A percentile compares a stretch with the other conserved stretches of the same genome.
Evolutionary conservation across 2,797 vertebrate species (phyloP).

Genomic region (Coregonus ussuriensis): DNA sequence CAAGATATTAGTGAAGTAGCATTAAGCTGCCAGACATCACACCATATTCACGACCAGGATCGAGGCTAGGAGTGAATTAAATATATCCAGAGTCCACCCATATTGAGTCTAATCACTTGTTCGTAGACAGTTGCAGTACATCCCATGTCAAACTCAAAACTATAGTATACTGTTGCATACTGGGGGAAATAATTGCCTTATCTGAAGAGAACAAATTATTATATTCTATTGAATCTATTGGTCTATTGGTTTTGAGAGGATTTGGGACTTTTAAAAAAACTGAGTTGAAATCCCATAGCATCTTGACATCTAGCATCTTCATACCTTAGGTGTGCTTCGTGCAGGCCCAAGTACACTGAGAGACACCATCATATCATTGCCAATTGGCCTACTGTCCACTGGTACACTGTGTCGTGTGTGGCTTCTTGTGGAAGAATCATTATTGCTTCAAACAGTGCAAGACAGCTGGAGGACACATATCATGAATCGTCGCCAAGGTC

Average conservation of each 20-base stretch:
- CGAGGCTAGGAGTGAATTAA: neutral
- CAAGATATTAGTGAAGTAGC: constrained; percentile 7
- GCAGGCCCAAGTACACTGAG: neutral
- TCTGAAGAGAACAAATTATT: neutral
- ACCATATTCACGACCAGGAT: neutral
- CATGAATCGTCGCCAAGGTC: constrained; percentile 67
- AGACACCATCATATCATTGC: neutral
- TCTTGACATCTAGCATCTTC: neutral
- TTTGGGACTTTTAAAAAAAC: too few species aligned
- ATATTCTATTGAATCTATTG: neutral
- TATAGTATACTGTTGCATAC: neutral
- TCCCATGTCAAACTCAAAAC: neutral
- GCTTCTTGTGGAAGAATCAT: neutral
- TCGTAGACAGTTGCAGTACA: neutral
- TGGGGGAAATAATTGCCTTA: neutral
- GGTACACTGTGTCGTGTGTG: neutral
- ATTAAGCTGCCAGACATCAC: constrained; percentile 13
- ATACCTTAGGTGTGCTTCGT: neutral
- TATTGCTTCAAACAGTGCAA: constrained; percentile 14
- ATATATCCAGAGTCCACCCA: neutral
- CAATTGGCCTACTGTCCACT: neutral
- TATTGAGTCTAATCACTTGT: neutral
- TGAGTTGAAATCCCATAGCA: too few species aligned
- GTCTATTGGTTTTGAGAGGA: too few species aligned
- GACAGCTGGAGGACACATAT: constrained; percentile 29